phyloP scores from a whole-genome alignment of 1,140 invertebrate species.

The Nasonia giraulti region DNA sequence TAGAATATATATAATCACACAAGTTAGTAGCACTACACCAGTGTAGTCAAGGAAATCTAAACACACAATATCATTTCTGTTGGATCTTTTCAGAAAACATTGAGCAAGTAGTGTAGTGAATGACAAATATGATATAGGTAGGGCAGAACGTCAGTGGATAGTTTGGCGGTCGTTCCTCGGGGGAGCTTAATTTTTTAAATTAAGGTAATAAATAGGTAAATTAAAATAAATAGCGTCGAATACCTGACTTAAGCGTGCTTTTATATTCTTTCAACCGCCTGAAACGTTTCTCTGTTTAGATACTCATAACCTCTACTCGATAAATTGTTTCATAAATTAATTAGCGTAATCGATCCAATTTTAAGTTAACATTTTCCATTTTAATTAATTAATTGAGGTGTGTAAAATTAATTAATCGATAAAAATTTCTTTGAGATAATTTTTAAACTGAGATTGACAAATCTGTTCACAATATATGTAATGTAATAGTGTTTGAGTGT shows the following conservation, averaged over 20 bases:
- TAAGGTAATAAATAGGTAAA: constrained; percentile 36
- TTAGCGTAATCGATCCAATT: constrained; percentile 32
- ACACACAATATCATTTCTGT: neutral
- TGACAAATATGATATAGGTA: neutral
- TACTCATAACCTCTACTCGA: constrained; percentile 32
- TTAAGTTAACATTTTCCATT: neutral
- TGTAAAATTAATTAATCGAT: neutral
- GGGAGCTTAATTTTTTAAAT: constrained; percentile 32
- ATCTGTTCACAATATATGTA: neutral
- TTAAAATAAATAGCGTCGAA: neutral
- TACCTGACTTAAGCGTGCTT: neutral
- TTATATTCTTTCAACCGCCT: neutral
- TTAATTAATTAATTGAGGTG: neutral
- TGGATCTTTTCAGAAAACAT: constrained; percentile 45
- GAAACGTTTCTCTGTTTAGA: neutral
- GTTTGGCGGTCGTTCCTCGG: constrained; percentile 5
- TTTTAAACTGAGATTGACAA: too few species aligned
- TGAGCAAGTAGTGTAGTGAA: neutral
- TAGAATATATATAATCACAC: neutral
- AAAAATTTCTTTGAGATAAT: too few species aligned
- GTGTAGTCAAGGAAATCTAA: constrained; percentile 16
- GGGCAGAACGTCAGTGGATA: constrained; percentile 5
- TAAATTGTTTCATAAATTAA: constrained; percentile 47
- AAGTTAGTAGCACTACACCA: constrained; percentile 10
- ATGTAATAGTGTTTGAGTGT: neutral